Evolutionary conservation across 2,888 invertebrate species (phyloP), one percentile per base, ranked within the genome.

Genomic region (Andrena haemorrhoa): DNA sequence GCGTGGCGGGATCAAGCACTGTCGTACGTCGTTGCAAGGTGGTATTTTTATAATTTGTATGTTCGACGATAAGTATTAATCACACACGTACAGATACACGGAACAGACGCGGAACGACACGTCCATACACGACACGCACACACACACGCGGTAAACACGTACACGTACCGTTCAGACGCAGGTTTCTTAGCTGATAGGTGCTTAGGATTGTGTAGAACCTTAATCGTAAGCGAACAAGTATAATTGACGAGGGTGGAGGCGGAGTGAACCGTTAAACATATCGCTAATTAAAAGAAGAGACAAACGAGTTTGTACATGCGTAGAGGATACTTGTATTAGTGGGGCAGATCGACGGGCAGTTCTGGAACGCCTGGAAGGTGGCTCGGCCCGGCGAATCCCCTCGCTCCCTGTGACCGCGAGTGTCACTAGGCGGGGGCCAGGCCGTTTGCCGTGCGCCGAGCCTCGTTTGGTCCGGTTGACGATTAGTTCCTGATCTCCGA

Each of bases 201-300:
- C 85, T 89, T 90, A 91, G 89, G 86, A 85, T 87, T 87, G 85
- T 89, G 88, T 86, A 91, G 90, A 79, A 79, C 86, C 85, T 87
- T 90, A 89, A 89, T 89, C 86, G 86, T 74, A 60, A 80, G 70
- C 60, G 33, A 63, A 73, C 75, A 83, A 75, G 74, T 80, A 85
- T 78, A 66, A 49, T 66, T 61, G 79, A 80, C 60, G 73, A 77
- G 63, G 75, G 73, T 31, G 63, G 35, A 58, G 63, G 69, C 77
- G 82, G 79, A 82, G 73, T 89, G 90, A 91, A 90, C 77, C 89
- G 90, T 91, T 92, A 87, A 92, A 93, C 93, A 93, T 93, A 93
- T 93, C 93, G 91, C 86, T 89, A 90, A 90, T 90, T 88, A 88
- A 86, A 61, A 60, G 33, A 58, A 70, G 31, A 49, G 10, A 71